phyloP scores from a whole-genome alignment of 1,140 invertebrate genomes.

The Bombus waltoni region DNA sequence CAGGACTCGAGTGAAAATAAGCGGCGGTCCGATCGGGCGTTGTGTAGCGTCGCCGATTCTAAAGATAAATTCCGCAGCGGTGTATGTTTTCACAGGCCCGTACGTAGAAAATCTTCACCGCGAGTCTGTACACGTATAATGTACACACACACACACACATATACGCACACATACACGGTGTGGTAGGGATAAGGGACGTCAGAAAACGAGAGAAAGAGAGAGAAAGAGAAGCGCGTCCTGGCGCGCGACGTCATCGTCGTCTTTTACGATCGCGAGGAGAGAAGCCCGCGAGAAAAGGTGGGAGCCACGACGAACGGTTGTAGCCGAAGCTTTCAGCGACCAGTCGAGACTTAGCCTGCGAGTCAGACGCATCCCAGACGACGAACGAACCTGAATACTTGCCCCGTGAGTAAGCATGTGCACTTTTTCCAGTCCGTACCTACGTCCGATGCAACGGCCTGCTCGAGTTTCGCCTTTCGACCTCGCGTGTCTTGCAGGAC shows the following conservation, averaged over 20 bases:
- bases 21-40: neutral
- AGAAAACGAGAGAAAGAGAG: neutral
- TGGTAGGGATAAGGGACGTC: conserved; percentile 27
- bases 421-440: conserved; percentile 40
- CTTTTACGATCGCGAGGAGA: conserved; percentile 62
- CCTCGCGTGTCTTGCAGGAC: neutral
- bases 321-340: conserved; percentile 65
- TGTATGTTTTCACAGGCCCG: conserved; percentile 67
- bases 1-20: conserved; percentile 37
- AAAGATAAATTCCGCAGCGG: conserved; percentile 70
- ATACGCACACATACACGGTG: neutral
- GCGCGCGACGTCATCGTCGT: conserved; percentile 54
- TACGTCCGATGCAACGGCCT: neutral
- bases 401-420: conserved; percentile 70
- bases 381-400: conserved; percentile 70
- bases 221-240: conserved; percentile 23
- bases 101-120: conserved; percentile 45
- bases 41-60: conserved; percentile 45
- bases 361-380: conserved; percentile 75
- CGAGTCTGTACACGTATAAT: too few species aligned
- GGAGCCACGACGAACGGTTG: conserved; percentile 72
- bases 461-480: conserved; percentile 14
- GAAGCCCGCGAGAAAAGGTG: conserved; percentile 70
- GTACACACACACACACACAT: neutral
- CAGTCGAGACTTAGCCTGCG: conserved; percentile 80